These are phyloP conservation scores for Rhizoglyphus robini DNA, from an alignment of 1,140 invertebrate species.

Conservation along the genomic window DNA sequence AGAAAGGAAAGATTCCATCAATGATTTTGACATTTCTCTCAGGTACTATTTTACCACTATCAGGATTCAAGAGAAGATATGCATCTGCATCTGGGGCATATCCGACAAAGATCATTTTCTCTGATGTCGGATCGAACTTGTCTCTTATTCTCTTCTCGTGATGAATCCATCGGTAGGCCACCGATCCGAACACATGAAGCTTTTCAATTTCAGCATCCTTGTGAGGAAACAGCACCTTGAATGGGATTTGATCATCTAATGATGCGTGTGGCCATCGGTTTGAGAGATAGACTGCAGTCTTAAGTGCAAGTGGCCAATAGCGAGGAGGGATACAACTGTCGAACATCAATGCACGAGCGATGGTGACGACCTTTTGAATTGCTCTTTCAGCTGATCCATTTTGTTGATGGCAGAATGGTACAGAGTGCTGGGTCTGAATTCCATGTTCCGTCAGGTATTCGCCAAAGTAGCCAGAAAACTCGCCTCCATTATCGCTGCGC, in stretches of 20 bases:
- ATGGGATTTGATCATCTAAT: background rate
- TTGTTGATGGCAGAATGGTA: constrained; percentile 32
- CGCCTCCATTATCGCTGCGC: background rate
- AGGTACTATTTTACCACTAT: background rate
- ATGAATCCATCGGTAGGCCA: background rate
- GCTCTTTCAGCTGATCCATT: constrained; percentile 33
- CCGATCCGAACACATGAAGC: background rate
- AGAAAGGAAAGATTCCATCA: no score
- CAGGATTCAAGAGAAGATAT: background rate
- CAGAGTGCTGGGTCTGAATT: background rate
- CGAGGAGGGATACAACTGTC: background rate
- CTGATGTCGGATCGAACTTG: background rate
- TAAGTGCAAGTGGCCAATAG: background rate
- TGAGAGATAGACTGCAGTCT: background rate
- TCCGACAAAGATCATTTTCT: background rate
- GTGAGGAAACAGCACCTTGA: background rate
- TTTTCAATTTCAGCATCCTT: background rate
- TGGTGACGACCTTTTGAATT: constrained; percentile 31
- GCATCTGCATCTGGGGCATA: background rate
- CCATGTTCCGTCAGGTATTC: background rate
- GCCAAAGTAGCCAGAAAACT: background rate
- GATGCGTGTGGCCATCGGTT: background rate
- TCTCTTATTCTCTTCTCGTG: background rate
- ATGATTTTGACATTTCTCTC: background rate
- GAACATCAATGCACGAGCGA: constrained; percentile 19